These are phyloP conservation scores for Metalampra italica DNA, from an alignment of 2,888 invertebrate species.

Conservation along the genomic window DNA sequence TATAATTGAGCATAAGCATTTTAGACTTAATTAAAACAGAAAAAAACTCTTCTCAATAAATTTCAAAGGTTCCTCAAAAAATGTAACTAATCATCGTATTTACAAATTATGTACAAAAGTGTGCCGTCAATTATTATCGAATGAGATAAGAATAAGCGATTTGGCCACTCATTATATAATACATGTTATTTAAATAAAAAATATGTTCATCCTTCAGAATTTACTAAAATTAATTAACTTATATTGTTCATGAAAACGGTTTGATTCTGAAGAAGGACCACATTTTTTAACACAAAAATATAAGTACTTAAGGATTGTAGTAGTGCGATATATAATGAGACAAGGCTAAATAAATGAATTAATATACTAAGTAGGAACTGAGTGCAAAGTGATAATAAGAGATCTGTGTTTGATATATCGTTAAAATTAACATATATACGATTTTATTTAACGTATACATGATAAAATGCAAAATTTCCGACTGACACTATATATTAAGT, in stretches of 20 bases:
- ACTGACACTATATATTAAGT: neutral
- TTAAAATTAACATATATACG: conserved; percentile 39
- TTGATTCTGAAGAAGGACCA: conserved; percentile 50
- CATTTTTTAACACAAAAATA: conserved; percentile 46
- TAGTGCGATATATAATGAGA: conserved; percentile 30
- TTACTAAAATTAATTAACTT: conserved; percentile 36
- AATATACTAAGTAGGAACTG: conserved; percentile 76
- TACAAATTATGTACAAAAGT: conserved; percentile 74
- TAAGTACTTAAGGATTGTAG: neutral
- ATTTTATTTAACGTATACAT: conserved; percentile 51
- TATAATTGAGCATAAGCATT: conserved; percentile 76
- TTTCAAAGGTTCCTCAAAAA: conserved; percentile 54
- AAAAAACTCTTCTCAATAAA: conserved; percentile 45
- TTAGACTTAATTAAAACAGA: conserved; percentile 56
- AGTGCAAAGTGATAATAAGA: conserved; percentile 67
- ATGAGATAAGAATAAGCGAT: conserved; percentile 44
- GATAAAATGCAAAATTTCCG: conserved; percentile 57
- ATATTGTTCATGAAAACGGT: conserved; percentile 28
- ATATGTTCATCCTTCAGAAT: conserved; percentile 44
- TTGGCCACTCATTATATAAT: conserved; percentile 61
- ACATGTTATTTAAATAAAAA: conserved; percentile 33
- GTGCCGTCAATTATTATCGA: conserved; percentile 43
- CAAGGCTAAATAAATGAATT: conserved; percentile 53
- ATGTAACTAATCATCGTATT: conserved; percentile 58
- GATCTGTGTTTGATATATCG: conserved; percentile 48